Evolutionary conservation across 2,888 invertebrate genomes (phyloP), one percentile per base, ranked within the genome.

Genomic region (Autographa gamma): DNA sequence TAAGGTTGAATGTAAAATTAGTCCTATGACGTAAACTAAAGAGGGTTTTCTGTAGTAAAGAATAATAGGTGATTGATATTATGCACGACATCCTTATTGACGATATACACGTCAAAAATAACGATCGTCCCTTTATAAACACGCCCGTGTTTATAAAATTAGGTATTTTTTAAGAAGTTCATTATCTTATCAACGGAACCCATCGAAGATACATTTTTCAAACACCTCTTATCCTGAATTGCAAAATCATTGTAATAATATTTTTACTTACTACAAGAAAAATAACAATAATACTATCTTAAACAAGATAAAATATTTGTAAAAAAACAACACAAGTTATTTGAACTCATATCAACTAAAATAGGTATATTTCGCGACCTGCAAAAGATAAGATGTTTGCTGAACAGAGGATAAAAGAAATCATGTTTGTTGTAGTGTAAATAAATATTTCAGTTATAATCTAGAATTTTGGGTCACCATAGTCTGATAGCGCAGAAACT

Each of bases 401-500:
- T 48, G n/a, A 25, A 56, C 5, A 25, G 25, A 13, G 54, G 54
- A 13, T 56, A 19, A 25, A 13, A 9, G 52, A 48, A 48, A 48
- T 4, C 1, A 54, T 56, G 19, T 56, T 19, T 56, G 19, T 13
- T 19, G 11, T 56, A 25, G 9, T 54, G 11, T 13, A 54, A 54
- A n/a, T 25, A 56, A 56, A 56, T 56, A 25, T 56, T 56, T 25
- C 25, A 19, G 54, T 13, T 4, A 5, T 56, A 19, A 56, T 56
- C 54, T 56, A 19, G 54, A 25, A 19, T 56, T 56, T 56, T 56
- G 54, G 54, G 54, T 19, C 54, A 56, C 25, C 19, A 56, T 25
- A 56, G 19, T 56, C 3, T 13, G 54, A 56, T 56, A 13, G 11
- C 25, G 54, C 54, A 25, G 4, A 18, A 56, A 48, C n/a, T 48